These are phyloP conservation scores for Vimba vimba DNA, from an alignment of 2,113 vertebrate species.

Conservation along the genomic window DNA sequence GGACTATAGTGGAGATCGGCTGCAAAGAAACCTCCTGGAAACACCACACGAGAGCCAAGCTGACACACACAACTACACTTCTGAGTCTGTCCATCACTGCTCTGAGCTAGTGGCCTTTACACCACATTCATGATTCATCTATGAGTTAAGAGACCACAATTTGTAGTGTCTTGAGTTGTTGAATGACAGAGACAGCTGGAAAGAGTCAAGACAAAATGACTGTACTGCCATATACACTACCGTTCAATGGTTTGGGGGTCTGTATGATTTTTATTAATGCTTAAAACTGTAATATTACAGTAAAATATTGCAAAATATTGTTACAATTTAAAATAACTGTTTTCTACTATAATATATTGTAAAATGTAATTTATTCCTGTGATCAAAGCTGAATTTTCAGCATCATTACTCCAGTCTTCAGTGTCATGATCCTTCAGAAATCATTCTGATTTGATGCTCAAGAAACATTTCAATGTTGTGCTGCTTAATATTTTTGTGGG, in stretches of 20 bases:
- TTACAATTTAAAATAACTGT: too few species aligned
- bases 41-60: constrained; percentile 78
- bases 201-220: not conserved
- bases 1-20: constrained; percentile 95
- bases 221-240: not conserved
- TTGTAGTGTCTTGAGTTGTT: not conserved
- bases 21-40: constrained; percentile 93
- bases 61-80: constrained; percentile 43
- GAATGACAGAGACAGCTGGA: not conserved
- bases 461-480: not conserved
- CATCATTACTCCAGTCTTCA: not conserved
- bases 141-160: not conserved
- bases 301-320: not conserved
- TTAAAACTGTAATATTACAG: not conserved
- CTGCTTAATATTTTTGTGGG: not conserved
- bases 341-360: too few species aligned
- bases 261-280: not conserved
- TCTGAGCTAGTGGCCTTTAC: not conserved
- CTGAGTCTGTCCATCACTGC: not conserved
- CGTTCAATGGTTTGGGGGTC: not conserved
- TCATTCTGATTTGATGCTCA: not conserved
- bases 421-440: not conserved
- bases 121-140: not conserved
- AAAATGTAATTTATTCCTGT: too few species aligned
- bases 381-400: not conserved